phyloP scores from a whole-genome alignment of 2,888 invertebrate species.

The Silvanus unidentatus region DNA sequence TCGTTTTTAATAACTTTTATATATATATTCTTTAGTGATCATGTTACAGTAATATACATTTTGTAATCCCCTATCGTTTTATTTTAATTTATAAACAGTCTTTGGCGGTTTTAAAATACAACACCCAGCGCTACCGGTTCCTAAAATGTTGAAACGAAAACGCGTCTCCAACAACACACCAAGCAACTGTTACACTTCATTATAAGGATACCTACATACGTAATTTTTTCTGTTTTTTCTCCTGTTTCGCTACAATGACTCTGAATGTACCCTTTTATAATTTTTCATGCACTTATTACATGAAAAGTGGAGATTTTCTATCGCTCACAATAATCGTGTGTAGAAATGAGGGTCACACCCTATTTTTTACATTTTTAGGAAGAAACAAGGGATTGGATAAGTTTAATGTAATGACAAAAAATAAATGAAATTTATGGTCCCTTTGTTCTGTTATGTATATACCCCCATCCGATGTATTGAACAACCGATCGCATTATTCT shows the following conservation, averaged over 20 bases:
- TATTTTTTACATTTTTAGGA: background rate
- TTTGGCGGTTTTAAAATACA: constrained; percentile 1
- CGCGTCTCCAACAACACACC: background rate
- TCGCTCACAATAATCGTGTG: background rate
- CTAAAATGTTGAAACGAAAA: constrained; percentile 8
- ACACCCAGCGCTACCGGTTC: constrained; percentile 8
- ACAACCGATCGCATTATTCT: no score
- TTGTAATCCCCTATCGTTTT: constrained; percentile 1
- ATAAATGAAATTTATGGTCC: background rate
- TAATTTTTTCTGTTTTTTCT: constrained; percentile 21
- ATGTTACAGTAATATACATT: constrained; percentile 2
- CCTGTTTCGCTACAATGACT: constrained; percentile 24
- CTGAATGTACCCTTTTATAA: constrained; percentile 21
- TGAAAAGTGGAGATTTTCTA: background rate
- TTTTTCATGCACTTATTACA: constrained; percentile 8
- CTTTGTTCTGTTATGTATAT: background rate
- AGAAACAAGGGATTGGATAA: constrained; percentile 1
- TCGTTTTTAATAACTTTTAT: no score
- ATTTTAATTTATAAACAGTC: constrained; percentile 6
- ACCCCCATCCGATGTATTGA: background rate
- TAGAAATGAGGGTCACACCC: background rate
- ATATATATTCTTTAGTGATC: background rate
- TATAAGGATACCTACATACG: constrained; percentile 31
- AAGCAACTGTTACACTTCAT: constrained; percentile 31
- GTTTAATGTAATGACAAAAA: background rate